A percentile compares a stretch with the other conserved stretches of the same genome.
Evolutionary conservation across 2,113 vertebrate species (phyloP).

Genomic region (Chaetorhynchus papuensis): DNA sequence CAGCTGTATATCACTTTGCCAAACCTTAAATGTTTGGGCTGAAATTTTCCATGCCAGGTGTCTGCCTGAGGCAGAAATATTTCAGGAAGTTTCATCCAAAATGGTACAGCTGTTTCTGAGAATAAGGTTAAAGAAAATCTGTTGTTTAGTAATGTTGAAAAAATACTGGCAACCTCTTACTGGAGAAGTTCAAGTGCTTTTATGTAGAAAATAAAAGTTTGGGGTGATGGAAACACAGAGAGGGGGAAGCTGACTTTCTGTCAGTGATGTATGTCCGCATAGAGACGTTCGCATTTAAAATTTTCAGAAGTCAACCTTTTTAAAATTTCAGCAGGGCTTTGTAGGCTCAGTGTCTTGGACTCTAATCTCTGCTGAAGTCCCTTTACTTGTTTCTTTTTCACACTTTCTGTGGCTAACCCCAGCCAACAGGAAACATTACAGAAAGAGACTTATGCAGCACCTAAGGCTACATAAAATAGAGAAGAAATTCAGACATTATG

Average conservation of each 20-base stretch:
- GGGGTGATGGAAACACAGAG: background rate
- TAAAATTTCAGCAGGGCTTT: background rate
- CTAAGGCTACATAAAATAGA: background rate
- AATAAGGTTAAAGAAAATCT: conserved; percentile 26
- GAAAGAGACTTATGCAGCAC: background rate
- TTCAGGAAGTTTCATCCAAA: conserved; percentile 51
- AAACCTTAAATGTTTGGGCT: conserved; percentile 40
- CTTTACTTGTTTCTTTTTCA: background rate
- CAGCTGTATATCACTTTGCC: background rate
- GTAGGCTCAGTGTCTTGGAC: background rate
- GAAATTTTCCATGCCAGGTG: conserved; percentile 56
- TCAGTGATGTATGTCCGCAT: background rate
- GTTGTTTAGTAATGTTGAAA: conserved; percentile 21
- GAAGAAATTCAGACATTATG: background rate
- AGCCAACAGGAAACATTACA: background rate
- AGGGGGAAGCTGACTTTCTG: background rate
- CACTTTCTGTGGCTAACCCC: background rate
- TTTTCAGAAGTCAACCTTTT: background rate
- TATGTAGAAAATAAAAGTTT: background rate
- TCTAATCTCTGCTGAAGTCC: background rate
- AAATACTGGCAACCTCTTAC: background rate
- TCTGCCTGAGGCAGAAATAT: conserved; percentile 44
- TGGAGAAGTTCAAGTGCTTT: background rate
- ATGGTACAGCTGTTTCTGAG: conserved; percentile 51
- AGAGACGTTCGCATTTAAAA: background rate